Percentiles rank a stretch among this genome's conserved stretches.
Evolutionary conservation across 2,113 vertebrate species (phyloP).

Genomic region (Mohoua ochrocephala): DNA sequence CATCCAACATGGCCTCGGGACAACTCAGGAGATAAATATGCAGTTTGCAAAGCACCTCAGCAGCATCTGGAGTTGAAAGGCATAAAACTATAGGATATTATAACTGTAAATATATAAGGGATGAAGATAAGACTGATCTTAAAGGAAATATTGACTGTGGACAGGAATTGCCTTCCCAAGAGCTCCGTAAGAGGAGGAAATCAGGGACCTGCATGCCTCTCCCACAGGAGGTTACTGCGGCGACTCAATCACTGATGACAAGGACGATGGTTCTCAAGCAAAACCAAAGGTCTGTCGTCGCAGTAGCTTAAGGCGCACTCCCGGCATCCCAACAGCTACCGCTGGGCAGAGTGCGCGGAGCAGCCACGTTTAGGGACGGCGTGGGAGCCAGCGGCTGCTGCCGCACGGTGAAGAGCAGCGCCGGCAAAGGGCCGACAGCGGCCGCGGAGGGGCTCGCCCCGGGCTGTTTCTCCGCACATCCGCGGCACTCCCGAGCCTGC

Average conservation of each 20-base stretch:
- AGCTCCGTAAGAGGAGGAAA: neutral
- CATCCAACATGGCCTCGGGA: neutral
- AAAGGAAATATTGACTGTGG: neutral
- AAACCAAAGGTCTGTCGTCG: rapidly evolving
- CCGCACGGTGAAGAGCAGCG: neutral
- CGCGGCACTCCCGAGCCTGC: neutral
- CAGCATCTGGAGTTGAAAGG: neutral
- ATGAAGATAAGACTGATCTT: neutral
- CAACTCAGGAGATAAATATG: neutral
- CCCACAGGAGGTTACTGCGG: neutral
- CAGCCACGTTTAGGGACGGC: rapidly evolving
- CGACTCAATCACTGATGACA: neutral
- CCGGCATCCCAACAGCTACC: rapidly evolving
- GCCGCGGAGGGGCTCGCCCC: rapidly evolving
- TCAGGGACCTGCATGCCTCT: rapidly evolving
- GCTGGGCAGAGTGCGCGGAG: rapidly evolving
- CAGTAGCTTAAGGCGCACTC: rapidly evolving
- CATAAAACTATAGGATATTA: neutral
- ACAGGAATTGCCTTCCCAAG: neutral
- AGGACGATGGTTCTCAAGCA: neutral
- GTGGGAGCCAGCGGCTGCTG: rapidly evolving
- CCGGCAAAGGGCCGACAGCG: neutral
- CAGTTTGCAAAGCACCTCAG: neutral
- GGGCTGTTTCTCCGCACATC: rapidly evolving
- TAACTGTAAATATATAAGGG: neutral